phyloP scores from a whole-genome alignment of 2,113 vertebrate genomes.

The Crotalus helleri region DNA sequence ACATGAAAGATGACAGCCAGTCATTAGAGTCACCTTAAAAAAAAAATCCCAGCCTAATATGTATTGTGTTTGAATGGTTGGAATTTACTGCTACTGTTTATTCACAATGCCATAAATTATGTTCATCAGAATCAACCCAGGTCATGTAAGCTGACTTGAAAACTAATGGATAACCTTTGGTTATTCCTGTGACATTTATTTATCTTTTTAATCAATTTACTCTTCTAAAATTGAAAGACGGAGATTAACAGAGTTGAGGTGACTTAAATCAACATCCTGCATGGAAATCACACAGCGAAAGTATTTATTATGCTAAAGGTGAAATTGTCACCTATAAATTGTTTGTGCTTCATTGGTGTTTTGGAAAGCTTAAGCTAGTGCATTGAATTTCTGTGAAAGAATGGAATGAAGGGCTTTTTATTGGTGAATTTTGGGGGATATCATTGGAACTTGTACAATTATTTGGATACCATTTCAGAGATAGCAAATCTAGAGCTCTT shows the following conservation, averaged over 20 bases:
- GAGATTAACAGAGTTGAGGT: constrained; percentile 45
- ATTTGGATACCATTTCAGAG: background rate
- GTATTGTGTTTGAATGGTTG: constrained; percentile 59
- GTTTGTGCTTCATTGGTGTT: constrained; percentile 22
- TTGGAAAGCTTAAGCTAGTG: background rate
- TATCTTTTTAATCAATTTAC: constrained; percentile 41
- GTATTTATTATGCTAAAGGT: constrained; percentile 33
- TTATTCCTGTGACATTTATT: constrained; percentile 45
- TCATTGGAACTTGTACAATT: background rate
- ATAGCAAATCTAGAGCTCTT: background rate
- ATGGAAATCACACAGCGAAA: constrained; percentile 41
- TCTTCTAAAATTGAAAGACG: constrained; percentile 60
- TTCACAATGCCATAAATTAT: constrained; percentile 67
- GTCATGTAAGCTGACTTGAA: constrained; percentile 65
- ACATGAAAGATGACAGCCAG: constrained; percentile 48
- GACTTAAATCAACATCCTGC: constrained; percentile 55
- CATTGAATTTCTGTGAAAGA: background rate
- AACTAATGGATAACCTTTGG: constrained; percentile 40
- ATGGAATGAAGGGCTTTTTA: background rate
- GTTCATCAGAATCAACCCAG: constrained; percentile 59
- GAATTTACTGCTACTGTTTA: constrained; percentile 65
- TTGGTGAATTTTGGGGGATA: background rate
- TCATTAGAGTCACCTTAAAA: constrained; percentile 26
- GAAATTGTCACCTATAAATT: constrained; percentile 34
- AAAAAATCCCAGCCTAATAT: constrained; percentile 56